phyloP scores from a whole-genome alignment of 1,140 invertebrate genomes.

The Drosophila prosaltans region DNA sequence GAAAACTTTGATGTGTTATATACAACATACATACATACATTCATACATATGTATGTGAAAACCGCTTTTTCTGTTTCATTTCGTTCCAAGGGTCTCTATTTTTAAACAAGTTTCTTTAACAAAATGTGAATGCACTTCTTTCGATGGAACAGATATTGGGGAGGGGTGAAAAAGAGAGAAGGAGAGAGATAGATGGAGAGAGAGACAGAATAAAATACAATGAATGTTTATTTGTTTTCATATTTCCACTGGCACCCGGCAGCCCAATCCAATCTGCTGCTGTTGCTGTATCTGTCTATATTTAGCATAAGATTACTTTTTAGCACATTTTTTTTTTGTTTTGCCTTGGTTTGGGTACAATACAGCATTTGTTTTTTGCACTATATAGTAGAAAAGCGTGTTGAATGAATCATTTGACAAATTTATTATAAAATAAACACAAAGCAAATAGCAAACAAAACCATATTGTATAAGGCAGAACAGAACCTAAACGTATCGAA shows the following conservation, averaged over 20 bases:
- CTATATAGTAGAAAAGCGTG: not conserved
- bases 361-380: slow-evolving; percentile 10
- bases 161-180: not conserved
- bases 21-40: not conserved
- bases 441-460: slow-evolving; percentile 9
- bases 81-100: slow-evolving; percentile 1
- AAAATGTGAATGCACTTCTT: slow-evolving; percentile 7
- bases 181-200: not conserved
- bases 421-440: slow-evolving; percentile 19
- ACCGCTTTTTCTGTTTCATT: not conserved
- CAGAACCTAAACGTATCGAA: not conserved
- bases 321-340: slow-evolving; percentile 13
- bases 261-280: slow-evolving; percentile 3
- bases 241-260: slow-evolving; percentile 6
- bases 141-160: not conserved
- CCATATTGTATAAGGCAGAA: not conserved
- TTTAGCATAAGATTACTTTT: slow-evolving; percentile 20
- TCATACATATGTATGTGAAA: not conserved
- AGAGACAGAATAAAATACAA: not conserved
- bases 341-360: slow-evolving; percentile 17
- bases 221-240: slow-evolving; percentile 22
- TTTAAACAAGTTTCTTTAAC: slow-evolving; percentile 8
- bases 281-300: slow-evolving; percentile 12
- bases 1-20: not conserved
- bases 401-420: slow-evolving; percentile 21